phyloP scores from a whole-genome alignment of 2,888 invertebrate species.

The Campaea margaritaria region DNA sequence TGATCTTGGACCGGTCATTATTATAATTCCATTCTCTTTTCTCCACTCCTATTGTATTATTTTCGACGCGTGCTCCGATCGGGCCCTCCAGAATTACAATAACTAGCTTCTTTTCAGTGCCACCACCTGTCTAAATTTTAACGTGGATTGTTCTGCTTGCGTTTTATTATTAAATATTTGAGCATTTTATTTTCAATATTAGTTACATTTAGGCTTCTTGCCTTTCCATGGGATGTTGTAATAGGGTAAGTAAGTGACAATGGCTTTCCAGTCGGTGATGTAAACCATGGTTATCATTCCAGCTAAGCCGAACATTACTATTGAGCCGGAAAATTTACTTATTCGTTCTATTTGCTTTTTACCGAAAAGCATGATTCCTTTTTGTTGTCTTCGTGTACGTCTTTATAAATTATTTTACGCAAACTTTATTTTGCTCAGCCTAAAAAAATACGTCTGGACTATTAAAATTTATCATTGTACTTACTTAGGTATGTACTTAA shows the following conservation, averaged over 20 bases:
- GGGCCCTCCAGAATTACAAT: slow-evolving; percentile 44
- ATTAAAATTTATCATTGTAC: too few relatives aligned
- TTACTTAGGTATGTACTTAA: too few relatives aligned
- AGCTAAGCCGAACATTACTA: slow-evolving; percentile 85
- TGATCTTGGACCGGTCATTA: slow-evolving; percentile 79
- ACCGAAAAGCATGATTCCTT: slow-evolving; percentile 65
- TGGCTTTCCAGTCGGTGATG: slow-evolving; percentile 90
- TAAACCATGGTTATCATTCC: slow-evolving; percentile 85
- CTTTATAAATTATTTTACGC: background rate
- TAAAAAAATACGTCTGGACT: too few relatives aligned
- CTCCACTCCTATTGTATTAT: slow-evolving; percentile 59
- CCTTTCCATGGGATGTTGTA: slow-evolving; percentile 88
- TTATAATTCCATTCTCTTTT: slow-evolving; percentile 68
- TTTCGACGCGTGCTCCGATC: slow-evolving; percentile 58
- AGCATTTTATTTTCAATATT: background rate
- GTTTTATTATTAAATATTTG: background rate
- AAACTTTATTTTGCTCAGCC: background rate
- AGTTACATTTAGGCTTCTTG: slow-evolving; percentile 39
- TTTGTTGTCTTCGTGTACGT: background rate
- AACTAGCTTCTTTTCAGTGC: slow-evolving; percentile 30
- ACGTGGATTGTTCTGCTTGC: slow-evolving; percentile 14
- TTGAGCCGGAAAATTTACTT: slow-evolving; percentile 77
- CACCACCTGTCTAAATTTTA: slow-evolving; percentile 35
- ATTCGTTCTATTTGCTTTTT: slow-evolving; percentile 86
- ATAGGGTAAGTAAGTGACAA: slow-evolving; percentile 89